Evolutionary conservation across 2,113 vertebrate species (phyloP), one percentile per base, ranked within the genome.

Genomic region (Emydura subglobosa): DNA sequence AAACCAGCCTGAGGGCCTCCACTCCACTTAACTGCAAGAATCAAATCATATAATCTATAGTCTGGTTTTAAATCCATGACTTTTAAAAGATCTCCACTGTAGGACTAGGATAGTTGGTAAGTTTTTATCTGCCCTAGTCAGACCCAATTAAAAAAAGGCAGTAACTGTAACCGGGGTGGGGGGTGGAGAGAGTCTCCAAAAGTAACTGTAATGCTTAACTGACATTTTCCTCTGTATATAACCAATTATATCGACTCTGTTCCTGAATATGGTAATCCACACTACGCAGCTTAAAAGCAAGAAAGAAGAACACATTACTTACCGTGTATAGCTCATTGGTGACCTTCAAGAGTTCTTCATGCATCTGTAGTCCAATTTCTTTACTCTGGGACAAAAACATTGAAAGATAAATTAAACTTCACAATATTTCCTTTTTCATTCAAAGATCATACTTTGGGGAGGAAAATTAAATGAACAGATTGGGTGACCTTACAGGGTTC

Each of bases 241-340:
- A 13, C 19, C 10, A 7, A 27, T 0, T 2, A 22, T 76, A 16
- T 2, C 7, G 24, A 39, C 49, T 0, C 3, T 2, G 0, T 24
- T 76, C 17, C 82, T 55, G 34, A 84, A 55, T 42, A 10, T 19
- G 10, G 42, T 14, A 78, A 78, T 78, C 61, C 53, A 29, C 0
- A 0, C 10, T 42, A 84, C 44, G 4, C 5, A 0, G 79, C 50
- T 6, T 13, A 14, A 42, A 25, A 55, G 3, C 0, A 10, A 47
- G 34, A 0, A 54, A 61, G 2, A 13, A 0, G 21, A 1, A 87
- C 85, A 49, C 85, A 0, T 1, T 90, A 99, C 99, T 99, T 97
- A 99, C 99, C 14, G 99, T 99, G 98, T 99, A 99, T n/a, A 99
- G 99, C 97, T 99, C 99, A 0, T 99, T 99, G 93, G 99, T 99